phyloP scores from a whole-genome alignment of 2,113 vertebrate genomes.

The Natator depressus region DNA sequence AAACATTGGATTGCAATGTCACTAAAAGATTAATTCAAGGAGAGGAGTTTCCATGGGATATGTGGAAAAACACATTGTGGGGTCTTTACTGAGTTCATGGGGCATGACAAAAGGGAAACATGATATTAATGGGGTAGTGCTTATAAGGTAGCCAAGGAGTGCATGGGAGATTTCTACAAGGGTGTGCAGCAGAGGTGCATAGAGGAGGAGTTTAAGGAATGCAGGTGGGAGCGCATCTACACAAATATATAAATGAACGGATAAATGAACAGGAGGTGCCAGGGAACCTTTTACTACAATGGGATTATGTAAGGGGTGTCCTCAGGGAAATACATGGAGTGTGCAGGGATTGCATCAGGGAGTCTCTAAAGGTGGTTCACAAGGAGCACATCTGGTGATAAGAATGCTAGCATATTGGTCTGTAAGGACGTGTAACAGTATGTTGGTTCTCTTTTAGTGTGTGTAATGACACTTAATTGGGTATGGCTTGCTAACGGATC shows the following conservation, averaged over 20 bases:
- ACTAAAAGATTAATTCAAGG: neutral
- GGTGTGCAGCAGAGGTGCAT: neutral
- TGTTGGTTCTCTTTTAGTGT: neutral
- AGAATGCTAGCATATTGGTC: neutral
- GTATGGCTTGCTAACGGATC: neutral
- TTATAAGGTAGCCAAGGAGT: neutral
- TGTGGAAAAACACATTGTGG: neutral
- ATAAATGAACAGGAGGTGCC: neutral
- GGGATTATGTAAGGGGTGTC: neutral
- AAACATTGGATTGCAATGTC: neutral
- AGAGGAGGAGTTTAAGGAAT: neutral
- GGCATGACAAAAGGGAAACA: neutral
- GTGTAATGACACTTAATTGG: neutral
- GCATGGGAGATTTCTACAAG: neutral
- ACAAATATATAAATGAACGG: neutral
- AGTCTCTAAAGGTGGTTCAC: neutral
- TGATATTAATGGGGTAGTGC: neutral
- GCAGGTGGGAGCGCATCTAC: neutral
- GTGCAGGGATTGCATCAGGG: fast-evolving
- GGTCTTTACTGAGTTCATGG: neutral
- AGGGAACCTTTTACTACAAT: neutral
- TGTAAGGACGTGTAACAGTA: neutral
- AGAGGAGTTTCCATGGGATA: neutral
- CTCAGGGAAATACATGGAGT: fast-evolving
- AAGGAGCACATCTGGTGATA: fast-evolving